Base-by-base conservation (phyloP, 2,888 invertebrate species). In the Neria commutata region DNA sequence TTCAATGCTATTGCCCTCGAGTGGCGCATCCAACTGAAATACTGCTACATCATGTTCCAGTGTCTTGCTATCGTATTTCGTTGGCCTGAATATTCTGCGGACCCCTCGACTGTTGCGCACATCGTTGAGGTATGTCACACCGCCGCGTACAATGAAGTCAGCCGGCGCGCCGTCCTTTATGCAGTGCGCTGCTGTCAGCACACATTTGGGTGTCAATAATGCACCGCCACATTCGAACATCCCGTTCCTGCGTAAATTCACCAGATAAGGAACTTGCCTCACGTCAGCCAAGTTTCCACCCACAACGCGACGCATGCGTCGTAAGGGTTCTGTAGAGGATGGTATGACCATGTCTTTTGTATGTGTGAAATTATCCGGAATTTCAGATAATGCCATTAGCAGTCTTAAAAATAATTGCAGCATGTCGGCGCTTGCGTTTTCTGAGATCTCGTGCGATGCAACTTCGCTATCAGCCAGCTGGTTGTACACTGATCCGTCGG, bases 161-260 rank as follows among this genome's bases (percentile, higher is more conserved):
- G 54, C 5, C 5, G 65, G 54, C 3, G 46, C 25, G 2, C 65
- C 45, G 2, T 67, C 47, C 8, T 64, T 55, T 2, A 72, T 48
- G 55, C 79, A 79, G 53, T 79, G 80, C 1, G 75, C 78, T 5
- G 79, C 80, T 1, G 79, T 78, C 2, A 79, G 50, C 10, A 79
- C 71, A 54, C 78, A 78, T 14, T 64, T 69, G 0, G 70, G 61
- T 3, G 70, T 74, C 25, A 75, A 62, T 51, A 78, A 58, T 1
- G 80, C 71, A 8, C 81, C 79, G 0, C 81, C 79, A 53, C 81
- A 79, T 19, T 71, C 61, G 17, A 75, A 75, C 17, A 61, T 55
- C 10, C 72, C 74, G 2, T 67, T 62, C n/a, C 65, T 61, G 10
- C 71, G 60, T 8, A 79, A 66, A 37, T 75, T 74, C 14, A 80